Evolutionary conservation across 2,888 invertebrate genomes (phyloP), one percentile per base, ranked within the genome.

Genomic region (Eupithecia subfuscata): DNA sequence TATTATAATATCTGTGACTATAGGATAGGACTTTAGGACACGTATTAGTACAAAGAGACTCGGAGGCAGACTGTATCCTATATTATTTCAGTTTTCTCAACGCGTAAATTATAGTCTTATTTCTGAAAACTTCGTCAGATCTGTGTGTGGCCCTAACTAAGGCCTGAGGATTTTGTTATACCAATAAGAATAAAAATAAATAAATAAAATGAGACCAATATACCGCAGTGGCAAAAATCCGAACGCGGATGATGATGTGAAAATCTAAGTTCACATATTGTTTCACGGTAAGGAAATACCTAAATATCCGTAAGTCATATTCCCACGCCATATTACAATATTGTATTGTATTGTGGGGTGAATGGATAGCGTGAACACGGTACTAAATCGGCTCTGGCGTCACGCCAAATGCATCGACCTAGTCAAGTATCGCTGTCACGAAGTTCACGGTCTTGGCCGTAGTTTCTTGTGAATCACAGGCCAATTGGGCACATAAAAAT

Each of bases 391-490:
- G 60, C 14, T 68, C 63, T 77, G 76, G 77, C 77, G 34, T 22
- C 6, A 8, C 43, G 77, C 77, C 77, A 77, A 69, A 22, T 72
- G 64, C 71, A 69, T 18, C 43, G 70, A 65, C 73, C 73, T 70
- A 72, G 37, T 64, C 22, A 18, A 34, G 34, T 34, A 64, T 64
- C 34, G 18, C 64, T 25, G 60, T 25, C 64, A 9, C 64, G 70
- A 73, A 75, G 75, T 77, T 77, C 75, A 75, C 52, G 73, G 77
- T 45, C 72, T 18, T 68, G 52, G 68, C 52, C 56, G 70, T 18
- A 43, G 64, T 45, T 22, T 67, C 18, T 56, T 72, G 4, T 64
- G 34, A 64, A 60, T 60, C 60, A 25, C 60, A 25, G 22, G 60
- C 60, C 60, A 60, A 60, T 60, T 14, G 60, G 60, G 5, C 60